A percentile compares a stretch with the other conserved stretches of the same genome.
These are phyloP conservation scores for Drosophila pallidifrons DNA, from an alignment of 1,140 invertebrate species.

Conservation along the genomic window DNA sequence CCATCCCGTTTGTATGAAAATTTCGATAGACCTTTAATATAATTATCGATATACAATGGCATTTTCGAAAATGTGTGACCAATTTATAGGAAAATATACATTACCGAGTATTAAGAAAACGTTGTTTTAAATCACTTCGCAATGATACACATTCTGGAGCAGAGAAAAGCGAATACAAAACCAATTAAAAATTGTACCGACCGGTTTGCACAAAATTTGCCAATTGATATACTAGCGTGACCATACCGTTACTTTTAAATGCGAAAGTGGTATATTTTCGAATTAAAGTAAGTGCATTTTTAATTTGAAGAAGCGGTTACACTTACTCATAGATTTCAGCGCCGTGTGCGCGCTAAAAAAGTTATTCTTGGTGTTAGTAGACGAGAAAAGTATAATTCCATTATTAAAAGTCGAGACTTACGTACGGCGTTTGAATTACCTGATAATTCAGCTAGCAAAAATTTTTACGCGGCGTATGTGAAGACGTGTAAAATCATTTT, in stretches of 20 bases:
- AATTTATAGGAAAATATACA: too few species aligned
- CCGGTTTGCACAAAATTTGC: too few species aligned
- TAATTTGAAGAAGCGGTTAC: background rate
- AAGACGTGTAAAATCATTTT: constrained; percentile 1
- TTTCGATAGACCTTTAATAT: background rate
- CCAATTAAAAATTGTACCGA: too few species aligned
- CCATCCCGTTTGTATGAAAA: background rate
- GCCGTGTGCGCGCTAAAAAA: constrained; percentile 49
- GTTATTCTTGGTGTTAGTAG: constrained; percentile 4
- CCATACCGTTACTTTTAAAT: background rate
- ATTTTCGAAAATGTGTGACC: too few species aligned
- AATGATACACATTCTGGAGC: too few species aligned
- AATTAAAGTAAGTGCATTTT: background rate
- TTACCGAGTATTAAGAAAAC: too few species aligned
- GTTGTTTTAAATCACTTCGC: too few species aligned
- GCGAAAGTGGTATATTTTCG: background rate
- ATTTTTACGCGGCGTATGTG: background rate
- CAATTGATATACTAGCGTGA: too few species aligned
- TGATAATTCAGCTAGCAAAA: background rate
- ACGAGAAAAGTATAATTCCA: constrained; percentile 9
- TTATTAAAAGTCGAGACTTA: background rate
- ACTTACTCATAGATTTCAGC: constrained; percentile 20
- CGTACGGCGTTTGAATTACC: background rate
- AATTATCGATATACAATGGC: background rate
- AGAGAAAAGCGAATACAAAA: too few species aligned